A percentile compares a stretch with the other conserved stretches of the same genome.
Evolutionary conservation across 2,797 vertebrate genomes (phyloP).

Genomic region (Coracias cyanogaster): DNA sequence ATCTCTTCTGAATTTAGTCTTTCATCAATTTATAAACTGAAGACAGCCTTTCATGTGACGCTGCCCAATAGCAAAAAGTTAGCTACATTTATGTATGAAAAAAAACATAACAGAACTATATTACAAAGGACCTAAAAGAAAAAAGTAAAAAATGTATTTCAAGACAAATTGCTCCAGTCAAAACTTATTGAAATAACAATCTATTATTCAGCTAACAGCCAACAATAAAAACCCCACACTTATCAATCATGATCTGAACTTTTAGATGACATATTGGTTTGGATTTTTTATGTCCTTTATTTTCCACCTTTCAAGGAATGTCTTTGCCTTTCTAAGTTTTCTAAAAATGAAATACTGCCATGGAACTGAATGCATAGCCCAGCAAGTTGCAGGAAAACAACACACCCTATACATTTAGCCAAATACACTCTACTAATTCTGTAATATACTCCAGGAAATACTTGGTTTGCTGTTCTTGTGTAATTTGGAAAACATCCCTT

Average conservation of each 20-base stretch:
- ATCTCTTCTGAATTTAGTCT: conserved; percentile 21
- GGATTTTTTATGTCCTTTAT: neutral
- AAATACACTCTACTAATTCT: neutral
- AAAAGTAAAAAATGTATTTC: conserved; percentile 36
- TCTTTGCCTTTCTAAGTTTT: neutral
- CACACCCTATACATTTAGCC: neutral
- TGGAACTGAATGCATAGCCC: neutral
- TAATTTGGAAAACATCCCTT: neutral
- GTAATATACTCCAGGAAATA: neutral
- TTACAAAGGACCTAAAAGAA: conserved; percentile 1
- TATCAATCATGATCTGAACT: conserved; percentile 37
- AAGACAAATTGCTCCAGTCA: conserved; percentile 51
- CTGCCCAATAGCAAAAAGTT: neutral
- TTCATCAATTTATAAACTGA: conserved; percentile 4
- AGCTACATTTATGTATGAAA: neutral
- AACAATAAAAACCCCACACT: neutral
- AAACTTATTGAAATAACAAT: conserved; percentile 48
- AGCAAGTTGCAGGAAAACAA: neutral
- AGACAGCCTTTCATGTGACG: neutral
- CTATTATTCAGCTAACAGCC: conserved; percentile 40
- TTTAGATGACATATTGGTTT: neutral
- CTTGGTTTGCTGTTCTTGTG: neutral
- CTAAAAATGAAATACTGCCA: neutral
- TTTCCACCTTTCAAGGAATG: neutral
- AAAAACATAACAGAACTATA: neutral